These are phyloP conservation scores for Notamacropus eugenii DNA, from an alignment of 2,797 vertebrate species.

Conservation along the genomic window DNA sequence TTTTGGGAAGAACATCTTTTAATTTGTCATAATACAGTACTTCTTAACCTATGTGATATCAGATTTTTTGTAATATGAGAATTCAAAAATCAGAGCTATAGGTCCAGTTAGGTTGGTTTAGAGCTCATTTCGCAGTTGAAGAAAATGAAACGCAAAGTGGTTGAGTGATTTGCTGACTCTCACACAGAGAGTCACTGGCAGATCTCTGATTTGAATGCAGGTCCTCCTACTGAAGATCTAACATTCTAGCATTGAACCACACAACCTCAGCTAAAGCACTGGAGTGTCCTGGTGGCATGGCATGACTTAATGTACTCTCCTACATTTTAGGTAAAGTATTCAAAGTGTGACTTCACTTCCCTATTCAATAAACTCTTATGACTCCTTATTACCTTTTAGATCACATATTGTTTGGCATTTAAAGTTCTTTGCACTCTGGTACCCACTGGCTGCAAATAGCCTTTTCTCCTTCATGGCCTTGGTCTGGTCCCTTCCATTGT, in stretches of 20 bases:
- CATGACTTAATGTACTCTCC: not conserved
- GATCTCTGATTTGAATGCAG: not conserved
- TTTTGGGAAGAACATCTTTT: not conserved
- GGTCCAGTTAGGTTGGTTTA: too few relatives aligned
- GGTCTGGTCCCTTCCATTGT: not conserved
- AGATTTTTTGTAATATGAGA: not conserved
- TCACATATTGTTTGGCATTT: too few relatives aligned
- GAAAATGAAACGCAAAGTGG: slow-evolving; percentile 11
- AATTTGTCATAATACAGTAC: not conserved
- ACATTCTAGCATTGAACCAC: not conserved
- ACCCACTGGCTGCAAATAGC: too few relatives aligned
- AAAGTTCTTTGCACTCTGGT: too few relatives aligned
- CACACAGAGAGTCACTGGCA: not conserved
- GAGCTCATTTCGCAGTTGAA: not conserved
- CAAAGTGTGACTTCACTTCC: too few relatives aligned
- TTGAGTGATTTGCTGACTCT: slow-evolving; percentile 9
- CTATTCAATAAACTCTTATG: too few relatives aligned
- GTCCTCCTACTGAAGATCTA: not conserved
- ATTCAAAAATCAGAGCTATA: not conserved
- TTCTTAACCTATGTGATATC: not conserved
- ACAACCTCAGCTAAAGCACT: not conserved
- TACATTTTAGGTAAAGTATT: too few relatives aligned
- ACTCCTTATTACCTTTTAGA: too few relatives aligned
- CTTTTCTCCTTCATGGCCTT: too few relatives aligned
- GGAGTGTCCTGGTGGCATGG: not conserved